Evolutionary conservation across 2,113 vertebrate species (phyloP), one percentile per base, ranked within the genome.

Genomic region (Malurus melanocephalus): DNA sequence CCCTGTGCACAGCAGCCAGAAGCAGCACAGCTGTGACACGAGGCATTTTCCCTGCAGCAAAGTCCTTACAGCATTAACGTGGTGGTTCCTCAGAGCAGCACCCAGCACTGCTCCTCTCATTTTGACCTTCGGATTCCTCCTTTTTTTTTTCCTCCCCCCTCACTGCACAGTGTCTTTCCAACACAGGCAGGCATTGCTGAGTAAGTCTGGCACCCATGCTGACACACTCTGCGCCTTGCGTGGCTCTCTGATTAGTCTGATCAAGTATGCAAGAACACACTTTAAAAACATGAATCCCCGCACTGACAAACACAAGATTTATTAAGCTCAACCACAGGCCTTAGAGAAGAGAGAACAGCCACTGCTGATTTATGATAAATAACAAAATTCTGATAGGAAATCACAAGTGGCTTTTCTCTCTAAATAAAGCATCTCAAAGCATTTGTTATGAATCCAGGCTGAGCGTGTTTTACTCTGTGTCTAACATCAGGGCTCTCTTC

Each of bases 391-490:
- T 97, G 95, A 97, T 93, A 97, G 93, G 93, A 97, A 97, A 96
- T 95, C 97, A 94, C 95, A 96, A 97, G 96, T 95, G 96, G 96
- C 93, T 96, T 97, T 95, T 96, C 95, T 94, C 84, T 92, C 96
- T 96, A 96, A 97, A 97, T 96, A 97, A 97, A 97, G 95, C 85
- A 97, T 93, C 91, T 92, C 91, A 94, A 88, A 95, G 89, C 95
- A 96, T 96, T 96, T 97, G 95, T 97, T 96, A 97, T 89, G 97
- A 97, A 96, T 88, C 92, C 91, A 95, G 96, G 95, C 95, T 89
- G 96, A 95, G 94, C 62, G 2, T 32, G 93, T 96, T 96, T 96
- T 96, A 97, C 81, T 94, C 94, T 74, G 77, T 87, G 91, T 92
- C 83, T 94, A 97, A 96, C 95, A 97, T 95, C 92, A 95, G 89